Base-by-base conservation (phyloP, 2,113 vertebrate genomes). In the Cochlearius cochlearius region DNA sequence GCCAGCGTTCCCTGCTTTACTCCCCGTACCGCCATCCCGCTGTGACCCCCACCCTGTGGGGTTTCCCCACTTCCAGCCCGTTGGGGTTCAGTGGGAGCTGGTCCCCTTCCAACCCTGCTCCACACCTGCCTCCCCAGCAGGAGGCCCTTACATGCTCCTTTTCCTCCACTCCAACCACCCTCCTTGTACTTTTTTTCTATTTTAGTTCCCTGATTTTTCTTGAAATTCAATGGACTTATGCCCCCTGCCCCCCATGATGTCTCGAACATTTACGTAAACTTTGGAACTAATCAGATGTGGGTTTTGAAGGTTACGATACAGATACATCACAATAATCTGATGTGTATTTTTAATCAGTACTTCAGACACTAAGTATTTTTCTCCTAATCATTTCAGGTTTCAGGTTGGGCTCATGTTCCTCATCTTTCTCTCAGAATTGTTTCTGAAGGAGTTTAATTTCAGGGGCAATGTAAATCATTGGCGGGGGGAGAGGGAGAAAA, bases 191-290 rank as follows among this genome's bases (percentile, higher is more conserved):
- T 73, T 85, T 78, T 60, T 45, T 26, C 41, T 49, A 22, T 39
- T 89, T 79, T n/a, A 80, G 5, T 85, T 90, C 7, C 36, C 32
- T 58, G 15, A 16, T 45, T 68, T 68, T 68, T 69, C 41, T 63
- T 69, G 50, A 80, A 68, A 69, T 43, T 74, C 55, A 45, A 2
- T 38, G 55, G 30, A 49, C 7, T 73, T 11, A 13, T 26, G 47
- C 11, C 5, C 22, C 20, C 26, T 59, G 34, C 9, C 22, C 4
- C 13, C 16, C 15, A 10, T 15, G 47, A 56, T 26, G 5, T 49
- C 39, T 62, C 2, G 1, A 73, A 55, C 5, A 11, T 16, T 18
- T 62, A 38, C 0, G 0, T 67, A 43, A 89, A n/a, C 6, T 39
- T 80, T 38, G 27, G 36, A 58, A 53, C 30, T 76, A 64, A 59